Evolutionary conservation across 2,888 invertebrate species (phyloP), one percentile per base, ranked within the genome.

Genomic region (Eulithis prunata): DNA sequence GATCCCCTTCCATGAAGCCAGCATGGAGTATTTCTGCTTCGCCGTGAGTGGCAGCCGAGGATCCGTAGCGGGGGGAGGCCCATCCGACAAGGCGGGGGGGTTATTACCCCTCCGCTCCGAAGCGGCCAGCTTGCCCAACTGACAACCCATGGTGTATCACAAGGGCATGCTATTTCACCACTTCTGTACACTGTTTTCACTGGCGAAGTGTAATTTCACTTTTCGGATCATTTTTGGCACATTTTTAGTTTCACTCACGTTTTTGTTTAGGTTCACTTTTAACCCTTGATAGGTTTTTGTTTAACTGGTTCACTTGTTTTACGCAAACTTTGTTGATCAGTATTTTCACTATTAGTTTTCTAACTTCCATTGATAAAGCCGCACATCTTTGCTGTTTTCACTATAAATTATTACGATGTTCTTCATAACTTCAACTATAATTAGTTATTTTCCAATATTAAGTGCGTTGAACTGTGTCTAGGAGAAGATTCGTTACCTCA

Each of bases 1-100:
- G 77, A 98, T 98, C 38, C 97, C 98, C 81, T 97, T 97, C 98
- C 98, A 98, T 11, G 97, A 97, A 1, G 98, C 97, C 72, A 97
- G 94, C 94, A 98, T 97, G 75, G 95, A 96, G 89, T 97, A 98
- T 90, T 96, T 97, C 93, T 98, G 97, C 83, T 96, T 96, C 21
- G 97, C 97, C 0, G 96, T 97, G 67, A 98, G 93, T 0, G 97
- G 97, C 69, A 97, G 94, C 77, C 96, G 91, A 0, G 97, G 96
- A 85, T 98, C 97, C 43, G 95, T 95, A 41, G 95, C 94, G 4
- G 95, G 95, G 0, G 96, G 96, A 0, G 95, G 95, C 7, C 86
- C 95, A 71, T 94, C 95, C 32, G 94, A 93, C 64, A 90, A 57
- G 11, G 75, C 83, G 47, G 82, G 93, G 59, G 93, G 90, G 74